phyloP scores from a whole-genome alignment of 1,140 invertebrate genomes.

The Hylaeus anthracinus region DNA sequence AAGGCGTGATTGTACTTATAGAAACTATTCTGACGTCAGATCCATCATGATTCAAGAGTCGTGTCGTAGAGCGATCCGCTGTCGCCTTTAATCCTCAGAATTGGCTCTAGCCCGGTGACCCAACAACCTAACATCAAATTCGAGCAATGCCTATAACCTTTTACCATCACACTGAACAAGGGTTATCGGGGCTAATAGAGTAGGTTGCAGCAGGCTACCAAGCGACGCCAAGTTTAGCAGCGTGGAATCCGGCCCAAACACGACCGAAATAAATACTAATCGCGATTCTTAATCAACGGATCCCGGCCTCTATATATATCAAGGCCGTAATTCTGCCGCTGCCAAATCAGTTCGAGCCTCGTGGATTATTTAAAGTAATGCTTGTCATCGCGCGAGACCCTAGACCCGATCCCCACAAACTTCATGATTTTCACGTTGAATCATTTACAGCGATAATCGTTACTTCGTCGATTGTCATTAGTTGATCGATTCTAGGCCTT shows the following conservation, averaged over 20 bases:
- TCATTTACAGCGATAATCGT: neutral
- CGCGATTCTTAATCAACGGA: constrained; percentile 76
- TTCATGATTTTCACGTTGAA: neutral
- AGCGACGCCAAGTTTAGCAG: constrained; percentile 75
- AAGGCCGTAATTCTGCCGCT: constrained; percentile 30
- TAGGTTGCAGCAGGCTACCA: constrained; percentile 72
- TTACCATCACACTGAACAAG: constrained; percentile 46
- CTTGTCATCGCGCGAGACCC: neutral
- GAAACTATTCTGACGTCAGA: too few species aligned
- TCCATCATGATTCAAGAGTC: neutral
- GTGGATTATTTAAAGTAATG: constrained; percentile 35
- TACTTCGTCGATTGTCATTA: neutral
- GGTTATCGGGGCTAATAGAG: constrained; percentile 78
- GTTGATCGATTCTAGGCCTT: too few species aligned
- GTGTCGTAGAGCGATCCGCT: neutral
- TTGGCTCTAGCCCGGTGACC: constrained; percentile 23
- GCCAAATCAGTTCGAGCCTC: constrained; percentile 37
- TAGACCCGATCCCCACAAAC: neutral
- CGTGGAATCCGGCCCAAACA: constrained; percentile 75
- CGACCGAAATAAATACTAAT: constrained; percentile 79
- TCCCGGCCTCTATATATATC: constrained; percentile 63
- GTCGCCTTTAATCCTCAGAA: constrained; percentile 25
- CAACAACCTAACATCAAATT: constrained; percentile 39
- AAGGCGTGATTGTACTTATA: too few species aligned
- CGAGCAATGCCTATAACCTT: constrained; percentile 66